phyloP scores from a whole-genome alignment of 2,888 invertebrate genomes.

The Gymnoscelis rufifasciata region DNA sequence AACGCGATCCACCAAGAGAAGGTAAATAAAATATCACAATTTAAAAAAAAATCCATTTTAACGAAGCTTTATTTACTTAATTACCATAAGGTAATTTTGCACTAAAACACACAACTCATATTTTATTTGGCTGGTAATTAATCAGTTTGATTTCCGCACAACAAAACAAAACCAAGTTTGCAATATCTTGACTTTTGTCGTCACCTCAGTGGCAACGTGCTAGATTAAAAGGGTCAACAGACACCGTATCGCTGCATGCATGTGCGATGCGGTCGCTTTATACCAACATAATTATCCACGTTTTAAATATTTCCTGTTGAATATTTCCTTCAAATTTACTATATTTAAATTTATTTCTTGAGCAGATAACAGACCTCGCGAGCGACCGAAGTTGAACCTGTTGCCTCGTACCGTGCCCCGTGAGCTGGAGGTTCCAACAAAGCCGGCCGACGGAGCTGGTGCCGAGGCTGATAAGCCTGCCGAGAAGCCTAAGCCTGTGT shows the following conservation, averaged over 20 bases:
- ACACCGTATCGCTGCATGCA: constrained; percentile 45
- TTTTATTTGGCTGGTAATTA: no score
- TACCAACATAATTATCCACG: constrained; percentile 59
- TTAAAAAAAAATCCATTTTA: no score
- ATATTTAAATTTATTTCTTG: no score
- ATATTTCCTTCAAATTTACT: no score
- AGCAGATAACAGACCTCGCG: constrained; percentile 77
- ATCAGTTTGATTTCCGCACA: constrained; percentile 33
- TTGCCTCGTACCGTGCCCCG: constrained; percentile 89
- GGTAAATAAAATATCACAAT: constrained; percentile 38
- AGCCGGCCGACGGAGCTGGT: constrained; percentile 55
- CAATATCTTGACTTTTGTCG: constrained; percentile 39
- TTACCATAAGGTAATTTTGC: no score
- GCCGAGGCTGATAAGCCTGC: constrained; percentile 39
- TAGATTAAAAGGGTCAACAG: constrained; percentile 51
- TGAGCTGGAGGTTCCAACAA: constrained; percentile 62
- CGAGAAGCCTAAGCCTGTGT: constrained; percentile 69
- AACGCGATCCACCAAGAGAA: constrained; percentile 63
- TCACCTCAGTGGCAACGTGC: constrained; percentile 41
- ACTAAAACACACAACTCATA: no score
- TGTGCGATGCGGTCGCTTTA: constrained; percentile 58
- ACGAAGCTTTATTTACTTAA: no score
- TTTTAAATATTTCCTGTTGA: no score
- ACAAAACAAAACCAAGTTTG: constrained; percentile 37
- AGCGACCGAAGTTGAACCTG: constrained; percentile 88